A percentile compares a stretch with the other conserved stretches of the same genome.
Conservation (phyloP, 2,113 vertebrate species). For the Mormyrus iriodes region DNA sequence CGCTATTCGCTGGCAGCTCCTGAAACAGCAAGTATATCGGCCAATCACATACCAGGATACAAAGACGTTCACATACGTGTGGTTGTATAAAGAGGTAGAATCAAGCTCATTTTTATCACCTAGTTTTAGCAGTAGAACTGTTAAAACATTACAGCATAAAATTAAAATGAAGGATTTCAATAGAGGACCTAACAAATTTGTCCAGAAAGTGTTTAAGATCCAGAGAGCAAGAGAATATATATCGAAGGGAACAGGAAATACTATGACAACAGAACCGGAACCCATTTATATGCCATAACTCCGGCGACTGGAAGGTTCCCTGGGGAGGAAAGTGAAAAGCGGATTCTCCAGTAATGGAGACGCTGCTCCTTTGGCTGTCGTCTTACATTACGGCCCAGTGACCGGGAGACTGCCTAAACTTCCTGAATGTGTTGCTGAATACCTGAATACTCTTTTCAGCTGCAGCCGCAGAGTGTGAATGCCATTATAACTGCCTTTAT, state of each 20-base stretch:
- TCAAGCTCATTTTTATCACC: neutral
- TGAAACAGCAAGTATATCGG: constrained; percentile 39
- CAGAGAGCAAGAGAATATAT: neutral
- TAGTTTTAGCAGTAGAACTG: neutral
- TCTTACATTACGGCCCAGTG: neutral
- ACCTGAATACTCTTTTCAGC: neutral
- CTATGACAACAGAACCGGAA: neutral
- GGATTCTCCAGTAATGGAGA: neutral
- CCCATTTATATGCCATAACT: constrained; percentile 3
- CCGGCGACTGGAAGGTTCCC: constrained; percentile 8
- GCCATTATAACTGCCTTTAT: neutral
- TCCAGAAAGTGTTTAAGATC: neutral
- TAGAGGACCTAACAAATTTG: neutral
- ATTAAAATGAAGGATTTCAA: neutral
- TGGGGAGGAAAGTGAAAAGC: neutral
- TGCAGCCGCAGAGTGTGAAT: neutral
- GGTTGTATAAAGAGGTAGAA: neutral
- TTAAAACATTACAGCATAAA: neutral
- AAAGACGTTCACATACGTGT: neutral
- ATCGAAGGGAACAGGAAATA: neutral
- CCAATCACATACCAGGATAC: neutral
- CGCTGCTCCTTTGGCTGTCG: neutral
- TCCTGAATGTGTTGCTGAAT: neutral
- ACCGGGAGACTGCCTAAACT: neutral
- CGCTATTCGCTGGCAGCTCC: constrained; percentile 95